Conservation (phyloP, 2,113 vertebrate genomes). For the Aptenodytes forsteri region DNA sequence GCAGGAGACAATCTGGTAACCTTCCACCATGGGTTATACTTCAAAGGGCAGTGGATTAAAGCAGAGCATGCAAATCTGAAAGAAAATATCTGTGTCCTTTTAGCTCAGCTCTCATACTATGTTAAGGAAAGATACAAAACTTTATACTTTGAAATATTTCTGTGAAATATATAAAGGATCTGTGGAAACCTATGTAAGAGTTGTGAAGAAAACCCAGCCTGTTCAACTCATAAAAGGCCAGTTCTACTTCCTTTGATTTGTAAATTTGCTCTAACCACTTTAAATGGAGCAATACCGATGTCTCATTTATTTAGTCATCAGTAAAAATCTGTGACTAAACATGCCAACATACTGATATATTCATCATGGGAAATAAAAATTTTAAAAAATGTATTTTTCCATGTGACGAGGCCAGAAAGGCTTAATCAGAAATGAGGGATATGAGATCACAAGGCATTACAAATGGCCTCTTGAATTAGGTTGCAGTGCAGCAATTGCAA, state of each 20-base stretch:
- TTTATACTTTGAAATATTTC: slow-evolving; percentile 31
- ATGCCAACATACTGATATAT: not conserved
- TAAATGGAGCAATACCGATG: not conserved
- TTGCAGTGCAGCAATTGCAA: not conserved
- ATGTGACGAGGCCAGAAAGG: not conserved
- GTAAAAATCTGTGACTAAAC: not conserved
- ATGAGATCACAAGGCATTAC: not conserved
- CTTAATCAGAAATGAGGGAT: not conserved
- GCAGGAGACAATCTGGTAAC: not conserved
- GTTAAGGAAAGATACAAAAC: not conserved
- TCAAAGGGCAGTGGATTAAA: slow-evolving; percentile 49
- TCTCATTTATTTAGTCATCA: not conserved
- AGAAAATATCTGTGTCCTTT: slow-evolving; percentile 28
- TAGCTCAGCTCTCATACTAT: slow-evolving; percentile 2
- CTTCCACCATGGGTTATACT: slow-evolving; percentile 12
- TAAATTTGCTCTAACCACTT: not conserved
- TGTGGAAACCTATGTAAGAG: not conserved
- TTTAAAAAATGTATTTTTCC: not conserved
- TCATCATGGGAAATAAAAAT: not conserved
- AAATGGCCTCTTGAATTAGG: not conserved
- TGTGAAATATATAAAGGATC: slow-evolving; percentile 39
- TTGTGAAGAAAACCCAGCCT: slow-evolving; percentile 13
- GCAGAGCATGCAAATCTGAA: slow-evolving; percentile 16
- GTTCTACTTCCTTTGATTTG: slow-evolving; percentile 13
- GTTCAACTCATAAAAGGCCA: slow-evolving; percentile 6